Conservation (phyloP, 2,113 vertebrate species). For the Hyperoodon ampullatus region DNA sequence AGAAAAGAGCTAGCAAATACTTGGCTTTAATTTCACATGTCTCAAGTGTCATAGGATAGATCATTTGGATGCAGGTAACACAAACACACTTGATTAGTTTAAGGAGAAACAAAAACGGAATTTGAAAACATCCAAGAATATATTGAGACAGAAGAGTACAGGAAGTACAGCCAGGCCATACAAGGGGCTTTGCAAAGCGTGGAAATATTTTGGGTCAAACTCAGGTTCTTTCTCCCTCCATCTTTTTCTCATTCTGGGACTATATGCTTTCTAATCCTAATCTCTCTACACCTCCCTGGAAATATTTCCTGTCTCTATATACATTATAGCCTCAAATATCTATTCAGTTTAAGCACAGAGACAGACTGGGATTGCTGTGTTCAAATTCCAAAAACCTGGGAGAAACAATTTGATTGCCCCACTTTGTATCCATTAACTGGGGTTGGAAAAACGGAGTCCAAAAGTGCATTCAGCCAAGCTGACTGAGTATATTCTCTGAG, state of each 20-base stretch:
- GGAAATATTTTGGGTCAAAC: neutral
- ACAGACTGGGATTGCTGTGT: neutral
- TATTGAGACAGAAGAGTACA: neutral
- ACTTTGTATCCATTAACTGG: neutral
- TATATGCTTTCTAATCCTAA: neutral
- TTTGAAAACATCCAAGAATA: neutral
- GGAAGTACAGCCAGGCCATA: neutral
- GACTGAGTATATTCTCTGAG: neutral
- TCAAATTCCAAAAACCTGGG: neutral
- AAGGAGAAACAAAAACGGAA: neutral
- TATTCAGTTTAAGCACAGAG: neutral
- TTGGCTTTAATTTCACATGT: conserved; percentile 39
- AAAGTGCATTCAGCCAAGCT: neutral
- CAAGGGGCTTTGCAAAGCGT: neutral
- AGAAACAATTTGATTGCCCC: neutral
- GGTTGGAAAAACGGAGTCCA: neutral
- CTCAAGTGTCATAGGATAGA: neutral
- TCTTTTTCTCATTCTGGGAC: neutral
- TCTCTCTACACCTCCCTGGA: neutral
- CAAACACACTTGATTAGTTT: neutral
- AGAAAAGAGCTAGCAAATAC: neutral
- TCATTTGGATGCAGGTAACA: neutral
- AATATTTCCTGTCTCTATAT: neutral
- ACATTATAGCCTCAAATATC: neutral
- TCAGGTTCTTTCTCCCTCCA: neutral